Percentiles rank a stretch among this genome's conserved stretches.
Conservation (phyloP, 2,888 invertebrate species). For the Monoplex corrugatus region DNA sequence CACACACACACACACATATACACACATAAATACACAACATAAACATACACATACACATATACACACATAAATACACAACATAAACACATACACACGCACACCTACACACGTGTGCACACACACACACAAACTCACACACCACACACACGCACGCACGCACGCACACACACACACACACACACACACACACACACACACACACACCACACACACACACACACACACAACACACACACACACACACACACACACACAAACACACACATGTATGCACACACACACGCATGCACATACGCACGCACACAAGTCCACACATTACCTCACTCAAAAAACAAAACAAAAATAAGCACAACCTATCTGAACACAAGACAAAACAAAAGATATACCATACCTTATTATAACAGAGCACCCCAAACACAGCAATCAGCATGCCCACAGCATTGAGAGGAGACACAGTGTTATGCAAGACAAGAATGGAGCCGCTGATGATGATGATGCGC, state of each 20-base stretch:
- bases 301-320: not conserved
- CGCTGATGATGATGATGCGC: conserved; percentile 92
- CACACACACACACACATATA: not conserved
- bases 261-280: not conserved
- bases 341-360: too few relatives aligned
- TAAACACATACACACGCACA: too few relatives aligned
- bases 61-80: too few relatives aligned
- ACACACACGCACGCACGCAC: not conserved
- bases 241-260: not conserved
- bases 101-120: too few relatives aligned
- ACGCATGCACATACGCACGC: not conserved
- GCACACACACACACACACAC: not conserved
- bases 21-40: too few relatives aligned
- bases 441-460: conserved; percentile 95
- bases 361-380: not conserved
- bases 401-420: conserved; percentile 92
- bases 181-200: not conserved
- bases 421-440: conserved; percentile 93
- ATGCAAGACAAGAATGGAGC: conserved; percentile 91
- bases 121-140: too few relatives aligned
- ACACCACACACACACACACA: not conserved
- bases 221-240: not conserved
- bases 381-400: conserved; percentile 90
- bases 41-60: too few relatives aligned
- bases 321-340: not conserved